Evolutionary conservation across 2,797 vertebrate species (phyloP).

Genomic region (Babyrousa celebensis): DNA sequence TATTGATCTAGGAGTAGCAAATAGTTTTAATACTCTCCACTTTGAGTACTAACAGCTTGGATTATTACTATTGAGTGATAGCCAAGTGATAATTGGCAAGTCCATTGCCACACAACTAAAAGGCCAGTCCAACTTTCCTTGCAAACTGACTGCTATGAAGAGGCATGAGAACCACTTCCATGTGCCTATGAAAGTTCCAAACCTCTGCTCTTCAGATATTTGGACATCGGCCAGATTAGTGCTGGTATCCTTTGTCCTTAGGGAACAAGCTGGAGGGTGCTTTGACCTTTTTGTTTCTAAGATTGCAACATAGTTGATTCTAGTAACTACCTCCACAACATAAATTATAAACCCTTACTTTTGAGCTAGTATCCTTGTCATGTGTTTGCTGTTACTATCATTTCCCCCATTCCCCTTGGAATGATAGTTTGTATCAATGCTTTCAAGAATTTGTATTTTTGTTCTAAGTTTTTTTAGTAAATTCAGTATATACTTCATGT

Average conservation of each 20-base stretch:
- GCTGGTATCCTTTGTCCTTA: neutral
- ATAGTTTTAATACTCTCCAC: neutral
- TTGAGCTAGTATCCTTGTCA: neutral
- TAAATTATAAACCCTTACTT: neutral
- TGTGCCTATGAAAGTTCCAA: neutral
- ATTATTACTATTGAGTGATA: neutral
- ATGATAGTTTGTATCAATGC: neutral
- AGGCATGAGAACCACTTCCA: neutral
- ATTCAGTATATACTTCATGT: neutral
- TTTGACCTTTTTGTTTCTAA: neutral
- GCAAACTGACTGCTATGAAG: neutral
- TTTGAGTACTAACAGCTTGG: neutral
- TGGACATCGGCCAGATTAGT: neutral
- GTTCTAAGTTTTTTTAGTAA: neutral
- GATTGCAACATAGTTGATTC: neutral
- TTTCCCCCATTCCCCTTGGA: neutral
- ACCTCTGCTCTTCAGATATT: neutral
- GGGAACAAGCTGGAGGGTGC: neutral
- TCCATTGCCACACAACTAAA: neutral
- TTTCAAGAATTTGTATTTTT: conserved; percentile 33
- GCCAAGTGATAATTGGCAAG: neutral
- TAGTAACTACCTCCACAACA: neutral
- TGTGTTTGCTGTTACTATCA: neutral
- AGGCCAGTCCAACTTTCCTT: neutral
- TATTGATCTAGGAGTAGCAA: neutral